Conservation (phyloP, 2,888 invertebrate genomes). For the Syrphus vitripennis region DNA sequence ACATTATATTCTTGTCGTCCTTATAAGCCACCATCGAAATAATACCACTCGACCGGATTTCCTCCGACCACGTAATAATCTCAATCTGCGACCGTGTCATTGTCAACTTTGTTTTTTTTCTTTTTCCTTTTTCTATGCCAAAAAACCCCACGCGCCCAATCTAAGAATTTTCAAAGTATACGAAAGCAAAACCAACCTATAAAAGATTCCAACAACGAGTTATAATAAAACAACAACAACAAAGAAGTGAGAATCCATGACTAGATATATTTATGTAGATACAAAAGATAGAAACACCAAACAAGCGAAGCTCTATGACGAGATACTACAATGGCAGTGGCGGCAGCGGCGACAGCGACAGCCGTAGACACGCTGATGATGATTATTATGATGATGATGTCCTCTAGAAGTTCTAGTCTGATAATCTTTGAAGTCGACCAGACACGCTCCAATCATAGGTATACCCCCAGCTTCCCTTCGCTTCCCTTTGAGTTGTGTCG, state of each 20-base stretch:
- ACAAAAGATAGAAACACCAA: slow-evolving; percentile 23
- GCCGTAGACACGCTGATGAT: background rate
- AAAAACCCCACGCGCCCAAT: slow-evolving; percentile 38
- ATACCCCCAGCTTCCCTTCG: background rate
- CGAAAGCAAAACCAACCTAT: slow-evolving; percentile 27
- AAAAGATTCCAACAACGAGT: slow-evolving; percentile 1
- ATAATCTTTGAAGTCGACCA: slow-evolving; percentile 57
- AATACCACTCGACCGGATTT: slow-evolving; percentile 11
- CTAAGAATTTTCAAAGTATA: slow-evolving; percentile 21
- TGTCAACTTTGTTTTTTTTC: slow-evolving; percentile 35
- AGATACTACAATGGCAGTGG: background rate
- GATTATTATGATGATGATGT: slow-evolving; percentile 39
- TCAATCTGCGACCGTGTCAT: slow-evolving; percentile 57
- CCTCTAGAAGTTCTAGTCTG: slow-evolving; percentile 54
- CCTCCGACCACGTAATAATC: slow-evolving; percentile 42
- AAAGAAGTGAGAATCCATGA: slow-evolving; percentile 22
- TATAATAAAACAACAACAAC: background rate
- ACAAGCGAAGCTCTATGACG: slow-evolving; percentile 9
- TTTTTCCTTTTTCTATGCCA: slow-evolving; percentile 6
- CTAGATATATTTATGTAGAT: background rate
- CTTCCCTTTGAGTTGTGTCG: background rate
- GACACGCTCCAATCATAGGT: slow-evolving; percentile 27
- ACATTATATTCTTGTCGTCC: slow-evolving; percentile 10
- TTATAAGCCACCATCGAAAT: slow-evolving; percentile 19
- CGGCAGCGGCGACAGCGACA: background rate